These are phyloP conservation scores for Lethenteron camtschaticum DNA, from an alignment of 2,113 vertebrate species.

Conservation along the genomic window DNA sequence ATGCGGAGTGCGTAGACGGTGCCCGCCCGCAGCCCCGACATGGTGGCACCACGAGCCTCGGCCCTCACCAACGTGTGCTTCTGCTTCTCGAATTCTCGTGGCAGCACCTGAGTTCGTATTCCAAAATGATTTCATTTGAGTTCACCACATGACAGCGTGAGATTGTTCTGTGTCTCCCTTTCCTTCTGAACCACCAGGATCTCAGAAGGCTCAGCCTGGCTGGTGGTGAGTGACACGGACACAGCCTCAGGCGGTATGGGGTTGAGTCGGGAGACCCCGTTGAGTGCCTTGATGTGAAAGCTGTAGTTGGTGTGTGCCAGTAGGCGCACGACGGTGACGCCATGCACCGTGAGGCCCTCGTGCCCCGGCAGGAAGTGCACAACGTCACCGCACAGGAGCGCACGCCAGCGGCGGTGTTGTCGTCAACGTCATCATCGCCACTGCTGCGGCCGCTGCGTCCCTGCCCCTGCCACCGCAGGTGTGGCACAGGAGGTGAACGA, in stretches of 20 bases:
- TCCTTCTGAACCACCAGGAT: slow-evolving; percentile 62
- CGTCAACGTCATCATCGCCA: slow-evolving; percentile 11
- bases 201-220: slow-evolving; percentile 78
- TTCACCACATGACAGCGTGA: slow-evolving; percentile 68
- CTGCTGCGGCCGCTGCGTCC: slow-evolving; percentile 8
- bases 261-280: slow-evolving; percentile 71
- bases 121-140: slow-evolving; percentile 88
- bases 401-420: not conserved
- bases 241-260: slow-evolving; percentile 67
- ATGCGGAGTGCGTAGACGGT: slow-evolving; percentile 90
- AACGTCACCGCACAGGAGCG: slow-evolving; percentile 40
- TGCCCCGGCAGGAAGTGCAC: slow-evolving; percentile 82
- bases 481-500: slow-evolving; percentile 50
- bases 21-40: slow-evolving; percentile 65
- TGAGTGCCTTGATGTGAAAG: slow-evolving; percentile 85
- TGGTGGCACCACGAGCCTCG: slow-evolving; percentile 42
- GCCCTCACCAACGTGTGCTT: slow-evolving; percentile 80
- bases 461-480: slow-evolving; percentile 36
- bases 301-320: slow-evolving; percentile 96
- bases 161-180: slow-evolving; percentile 61
- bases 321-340: slow-evolving; percentile 78
- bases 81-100: slow-evolving; percentile 86
- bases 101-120: slow-evolving; percentile 86
- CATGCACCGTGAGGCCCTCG: slow-evolving; percentile 47
- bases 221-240: slow-evolving; percentile 80